Percentiles rank a stretch among this genome's conserved stretches.
Conservation (phyloP, 2,113 vertebrate species). For the Sphaerodactylus townsendi region DNA sequence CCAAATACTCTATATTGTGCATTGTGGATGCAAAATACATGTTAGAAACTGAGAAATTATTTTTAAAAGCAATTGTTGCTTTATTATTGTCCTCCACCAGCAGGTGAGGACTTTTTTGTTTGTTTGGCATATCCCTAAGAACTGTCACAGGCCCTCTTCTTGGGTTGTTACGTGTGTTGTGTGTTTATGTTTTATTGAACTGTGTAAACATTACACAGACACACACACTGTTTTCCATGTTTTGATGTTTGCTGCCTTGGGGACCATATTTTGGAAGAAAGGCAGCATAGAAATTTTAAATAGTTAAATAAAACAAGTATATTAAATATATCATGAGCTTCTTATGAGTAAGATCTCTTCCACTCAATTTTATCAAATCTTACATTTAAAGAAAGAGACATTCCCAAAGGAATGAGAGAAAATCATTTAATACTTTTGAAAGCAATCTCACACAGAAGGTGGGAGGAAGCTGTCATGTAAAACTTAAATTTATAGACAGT, state of each 20-base stretch:
- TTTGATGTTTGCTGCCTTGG: too few relatives aligned
- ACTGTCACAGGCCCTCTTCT: too few relatives aligned
- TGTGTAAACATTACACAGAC: too few relatives aligned
- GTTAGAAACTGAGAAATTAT: background rate
- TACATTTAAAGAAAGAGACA: constrained; percentile 44
- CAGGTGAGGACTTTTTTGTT: too few relatives aligned
- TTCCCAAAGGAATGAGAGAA: constrained; percentile 35
- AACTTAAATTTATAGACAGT: constrained; percentile 47
- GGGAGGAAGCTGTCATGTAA: constrained; percentile 47
- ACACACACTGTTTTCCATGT: too few relatives aligned
- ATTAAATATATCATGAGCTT: background rate
- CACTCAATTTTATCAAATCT: constrained; percentile 33
- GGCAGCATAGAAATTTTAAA: too few relatives aligned
- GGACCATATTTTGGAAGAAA: too few relatives aligned
- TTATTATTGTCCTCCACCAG: too few relatives aligned
- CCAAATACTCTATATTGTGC: background rate
- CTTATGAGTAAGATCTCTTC: constrained; percentile 30
- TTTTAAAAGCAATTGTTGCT: background rate
- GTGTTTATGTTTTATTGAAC: too few relatives aligned
- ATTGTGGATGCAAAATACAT: background rate
- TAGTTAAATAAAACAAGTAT: too few relatives aligned
- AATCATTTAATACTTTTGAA: constrained; percentile 34
- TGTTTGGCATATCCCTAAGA: too few relatives aligned
- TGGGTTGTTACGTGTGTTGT: too few relatives aligned
- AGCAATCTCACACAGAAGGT: constrained; percentile 40